Percentiles rank a stretch among this genome's conserved stretches.
phyloP scores from a whole-genome alignment of 1,140 invertebrate species.

The Planococcus citri region DNA sequence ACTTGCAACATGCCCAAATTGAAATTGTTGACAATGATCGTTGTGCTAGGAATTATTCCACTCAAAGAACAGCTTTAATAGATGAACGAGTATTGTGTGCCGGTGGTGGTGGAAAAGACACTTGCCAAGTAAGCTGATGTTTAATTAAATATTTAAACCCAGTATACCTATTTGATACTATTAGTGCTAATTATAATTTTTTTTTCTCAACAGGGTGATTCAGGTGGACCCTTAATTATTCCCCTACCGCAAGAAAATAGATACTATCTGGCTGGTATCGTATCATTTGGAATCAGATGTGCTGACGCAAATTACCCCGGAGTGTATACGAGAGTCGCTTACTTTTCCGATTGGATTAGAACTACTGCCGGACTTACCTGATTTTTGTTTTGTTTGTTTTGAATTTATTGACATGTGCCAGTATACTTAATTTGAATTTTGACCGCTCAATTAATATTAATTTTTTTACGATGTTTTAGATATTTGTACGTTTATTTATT shows the following conservation, averaged over 20 bases:
- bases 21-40: slow-evolving; percentile 47
- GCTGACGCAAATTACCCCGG: slow-evolving; percentile 58
- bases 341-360: slow-evolving; percentile 52
- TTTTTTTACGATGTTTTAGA: too few species aligned
- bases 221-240: slow-evolving; percentile 21
- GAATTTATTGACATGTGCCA: too few species aligned
- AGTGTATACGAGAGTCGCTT: slow-evolving; percentile 55
- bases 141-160: not conserved
- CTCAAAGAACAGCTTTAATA: slow-evolving; percentile 43
- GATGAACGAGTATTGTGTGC: slow-evolving; percentile 55
- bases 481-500: too few species aligned
- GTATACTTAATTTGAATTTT: too few species aligned
- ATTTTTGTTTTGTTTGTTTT: too few species aligned
- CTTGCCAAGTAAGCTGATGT: slow-evolving; percentile 11
- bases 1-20: slow-evolving; percentile 53
- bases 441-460: too few species aligned
- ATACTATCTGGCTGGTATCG: slow-evolving; percentile 39
- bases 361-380: too few species aligned
- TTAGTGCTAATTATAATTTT: not conserved
- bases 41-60: slow-evolving; percentile 47
- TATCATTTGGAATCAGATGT: slow-evolving; percentile 65
- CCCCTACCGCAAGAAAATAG: not conserved
- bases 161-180: not conserved
- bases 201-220: slow-evolving; percentile 20
- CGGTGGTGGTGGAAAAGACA: slow-evolving; percentile 30